Percentiles rank a stretch among this genome's conserved stretches.
phyloP scores from a whole-genome alignment of 2,113 vertebrate genomes.

The Python bivittatus region DNA sequence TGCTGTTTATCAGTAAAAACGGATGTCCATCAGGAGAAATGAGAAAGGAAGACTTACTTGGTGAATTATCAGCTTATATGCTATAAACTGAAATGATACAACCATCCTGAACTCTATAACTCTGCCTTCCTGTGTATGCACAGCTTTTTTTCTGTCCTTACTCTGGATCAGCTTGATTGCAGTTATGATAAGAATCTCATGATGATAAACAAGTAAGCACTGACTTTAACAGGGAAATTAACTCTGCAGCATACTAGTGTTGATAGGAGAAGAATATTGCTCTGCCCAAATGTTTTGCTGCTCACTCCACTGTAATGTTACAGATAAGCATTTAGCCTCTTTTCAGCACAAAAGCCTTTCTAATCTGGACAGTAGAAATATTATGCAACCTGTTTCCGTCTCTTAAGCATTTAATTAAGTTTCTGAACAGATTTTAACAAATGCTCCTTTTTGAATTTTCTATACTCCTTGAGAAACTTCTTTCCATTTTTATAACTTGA shows the following conservation, averaged over 20 bases:
- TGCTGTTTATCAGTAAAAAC: background rate
- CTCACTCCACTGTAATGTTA: conserved; percentile 2
- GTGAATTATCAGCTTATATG: background rate
- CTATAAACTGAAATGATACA: background rate
- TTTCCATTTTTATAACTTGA: conserved; percentile 37
- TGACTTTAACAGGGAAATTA: background rate
- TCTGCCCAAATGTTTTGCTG: background rate
- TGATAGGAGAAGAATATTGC: background rate
- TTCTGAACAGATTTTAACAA: conserved; percentile 39
- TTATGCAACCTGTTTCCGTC: background rate
- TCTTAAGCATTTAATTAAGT: background rate
- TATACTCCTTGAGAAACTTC: conserved; percentile 38
- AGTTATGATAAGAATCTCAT: background rate
- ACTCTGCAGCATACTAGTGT: background rate
- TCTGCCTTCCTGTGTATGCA: background rate
- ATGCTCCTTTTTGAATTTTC: conserved; percentile 37
- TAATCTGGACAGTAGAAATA: background rate
- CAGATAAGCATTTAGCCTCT: background rate
- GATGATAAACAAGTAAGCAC: background rate
- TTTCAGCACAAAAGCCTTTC: conserved; percentile 20
- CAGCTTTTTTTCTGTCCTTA: background rate
- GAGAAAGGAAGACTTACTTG: background rate
- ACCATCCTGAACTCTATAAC: background rate
- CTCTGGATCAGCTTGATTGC: background rate
- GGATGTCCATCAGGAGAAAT: background rate